phyloP scores from a whole-genome alignment of 2,888 invertebrate species.

The Tetrapedia diversipes region DNA sequence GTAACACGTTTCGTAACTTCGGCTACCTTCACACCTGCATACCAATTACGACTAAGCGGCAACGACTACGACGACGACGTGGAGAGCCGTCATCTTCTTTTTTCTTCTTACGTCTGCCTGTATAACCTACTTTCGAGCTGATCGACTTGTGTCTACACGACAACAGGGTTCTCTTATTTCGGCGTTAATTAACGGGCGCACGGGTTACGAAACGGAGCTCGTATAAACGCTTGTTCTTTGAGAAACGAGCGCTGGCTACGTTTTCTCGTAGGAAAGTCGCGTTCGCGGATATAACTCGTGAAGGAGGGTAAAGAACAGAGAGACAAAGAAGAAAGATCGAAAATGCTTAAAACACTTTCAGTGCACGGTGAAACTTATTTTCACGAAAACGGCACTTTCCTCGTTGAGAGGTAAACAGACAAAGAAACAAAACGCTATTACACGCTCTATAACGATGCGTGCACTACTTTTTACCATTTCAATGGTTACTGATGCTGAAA shows the following conservation, averaged over 20 bases:
- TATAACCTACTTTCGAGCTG: constrained; percentile 63
- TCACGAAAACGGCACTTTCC: too few species aligned
- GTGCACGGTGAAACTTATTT: too few species aligned
- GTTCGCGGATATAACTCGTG: too few species aligned
- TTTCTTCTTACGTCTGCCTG: constrained; percentile 34
- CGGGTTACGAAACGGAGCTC: neutral
- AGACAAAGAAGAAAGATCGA: too few species aligned
- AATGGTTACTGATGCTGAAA: too few species aligned
- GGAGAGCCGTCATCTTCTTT: constrained; percentile 33
- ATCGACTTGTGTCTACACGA: neutral
- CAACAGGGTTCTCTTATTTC: constrained; percentile 30
- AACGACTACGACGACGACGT: neutral
- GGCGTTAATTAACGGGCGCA: constrained; percentile 34
- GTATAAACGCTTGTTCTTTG: neutral
- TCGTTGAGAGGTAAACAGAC: too few species aligned
- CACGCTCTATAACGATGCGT: too few species aligned
- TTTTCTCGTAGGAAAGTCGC: too few species aligned
- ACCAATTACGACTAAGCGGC: constrained; percentile 65
- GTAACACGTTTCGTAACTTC: constrained; percentile 79
- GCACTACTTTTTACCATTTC: too few species aligned
- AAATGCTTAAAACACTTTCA: too few species aligned
- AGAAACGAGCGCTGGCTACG: too few species aligned
- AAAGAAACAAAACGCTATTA: too few species aligned
- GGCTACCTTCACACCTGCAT: constrained; percentile 74
- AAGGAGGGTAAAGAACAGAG: neutral